phyloP scores from a whole-genome alignment of 2,888 invertebrate species.

The Oithona nana region DNA sequence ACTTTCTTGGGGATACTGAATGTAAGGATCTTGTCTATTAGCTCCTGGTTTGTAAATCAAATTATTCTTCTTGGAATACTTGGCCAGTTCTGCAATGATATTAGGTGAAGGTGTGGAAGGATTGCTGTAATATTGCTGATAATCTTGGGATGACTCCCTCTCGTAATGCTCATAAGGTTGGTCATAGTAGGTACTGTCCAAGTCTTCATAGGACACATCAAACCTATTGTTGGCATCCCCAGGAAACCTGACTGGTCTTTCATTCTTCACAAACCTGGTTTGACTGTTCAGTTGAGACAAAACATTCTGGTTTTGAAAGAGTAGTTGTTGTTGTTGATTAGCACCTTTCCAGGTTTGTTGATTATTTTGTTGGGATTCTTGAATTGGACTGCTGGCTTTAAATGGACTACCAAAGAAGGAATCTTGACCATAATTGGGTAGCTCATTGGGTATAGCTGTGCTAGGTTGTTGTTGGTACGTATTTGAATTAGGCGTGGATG shows the following conservation, averaged over 20 bases:
- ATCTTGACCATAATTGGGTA: neutral
- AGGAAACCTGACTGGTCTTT: neutral
- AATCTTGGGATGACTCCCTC: neutral
- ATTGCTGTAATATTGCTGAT: neutral
- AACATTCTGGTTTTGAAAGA: neutral
- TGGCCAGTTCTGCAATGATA: neutral
- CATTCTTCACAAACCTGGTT: neutral
- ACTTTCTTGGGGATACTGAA: neutral
- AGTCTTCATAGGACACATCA: neutral
- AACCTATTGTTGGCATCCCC: neutral
- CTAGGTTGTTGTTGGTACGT: neutral
- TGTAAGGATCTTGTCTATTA: neutral
- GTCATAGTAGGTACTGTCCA: neutral
- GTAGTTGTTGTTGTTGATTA: neutral
- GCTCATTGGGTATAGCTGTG: neutral
- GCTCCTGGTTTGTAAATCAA: neutral
- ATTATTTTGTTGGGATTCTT: neutral
- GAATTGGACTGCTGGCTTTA: neutral
- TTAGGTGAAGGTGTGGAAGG: neutral
- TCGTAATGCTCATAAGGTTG: neutral
- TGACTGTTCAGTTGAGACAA: neutral
- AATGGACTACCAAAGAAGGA: neutral
- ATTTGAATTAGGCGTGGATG: neutral
- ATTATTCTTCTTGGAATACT: neutral
- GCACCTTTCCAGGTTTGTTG: neutral